Evolutionary conservation across 2,113 vertebrate species (phyloP).

Genomic region (Callocephalon fimbriatum): DNA sequence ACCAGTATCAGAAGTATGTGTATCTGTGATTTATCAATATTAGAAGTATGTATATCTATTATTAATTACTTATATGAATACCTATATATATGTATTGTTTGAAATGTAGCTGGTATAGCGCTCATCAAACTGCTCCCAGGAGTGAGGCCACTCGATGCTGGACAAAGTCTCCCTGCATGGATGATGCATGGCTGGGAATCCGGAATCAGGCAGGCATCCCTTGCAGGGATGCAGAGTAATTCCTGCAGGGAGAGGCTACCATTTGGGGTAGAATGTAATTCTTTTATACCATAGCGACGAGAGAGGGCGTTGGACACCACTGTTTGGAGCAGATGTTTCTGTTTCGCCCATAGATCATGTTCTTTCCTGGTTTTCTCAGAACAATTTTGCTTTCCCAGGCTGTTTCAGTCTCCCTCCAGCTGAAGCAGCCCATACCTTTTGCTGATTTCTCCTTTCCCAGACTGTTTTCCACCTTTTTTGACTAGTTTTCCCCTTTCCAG

Average conservation of each 20-base stretch:
- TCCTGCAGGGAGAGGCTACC: not conserved
- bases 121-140: fast-evolving
- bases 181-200: fast-evolving
- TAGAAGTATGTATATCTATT: not conserved
- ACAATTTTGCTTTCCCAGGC: fast-evolving
- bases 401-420: not conserved
- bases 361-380: too few species aligned
- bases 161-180: fast-evolving
- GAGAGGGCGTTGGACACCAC: not conserved
- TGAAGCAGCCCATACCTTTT: not conserved
- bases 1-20: fast-evolving
- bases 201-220: not conserved
- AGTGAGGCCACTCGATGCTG: fast-evolving
- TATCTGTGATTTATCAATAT: too few species aligned
- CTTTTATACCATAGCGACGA: fast-evolving
- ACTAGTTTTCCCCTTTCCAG: not conserved
- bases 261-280: not conserved
- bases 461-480: not conserved
- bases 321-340: not conserved
- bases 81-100: too few species aligned
- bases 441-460: not conserved
- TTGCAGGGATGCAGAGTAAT: fast-evolving
- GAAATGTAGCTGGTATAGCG: fast-evolving
- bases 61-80: not conserved
- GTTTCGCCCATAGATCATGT: too few species aligned